These are phyloP conservation scores for Caiman crocodilus DNA, from an alignment of 2,797 vertebrate genomes.

Conservation along the genomic window DNA sequence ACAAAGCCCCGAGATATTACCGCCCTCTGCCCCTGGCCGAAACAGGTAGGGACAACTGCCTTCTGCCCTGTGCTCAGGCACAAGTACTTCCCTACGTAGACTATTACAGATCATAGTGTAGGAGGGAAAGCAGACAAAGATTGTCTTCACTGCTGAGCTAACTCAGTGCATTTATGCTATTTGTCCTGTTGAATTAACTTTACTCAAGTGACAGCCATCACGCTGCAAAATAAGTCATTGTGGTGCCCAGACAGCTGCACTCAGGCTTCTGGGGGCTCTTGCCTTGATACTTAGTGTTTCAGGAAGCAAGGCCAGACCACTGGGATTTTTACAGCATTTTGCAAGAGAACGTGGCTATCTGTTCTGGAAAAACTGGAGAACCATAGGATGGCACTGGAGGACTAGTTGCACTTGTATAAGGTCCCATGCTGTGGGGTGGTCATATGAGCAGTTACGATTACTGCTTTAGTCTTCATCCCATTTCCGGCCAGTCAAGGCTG, in stretches of 20 bases:
- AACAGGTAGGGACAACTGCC: background rate
- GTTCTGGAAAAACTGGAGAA: background rate
- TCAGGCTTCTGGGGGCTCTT: too few relatives aligned
- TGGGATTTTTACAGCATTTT: fast-evolving
- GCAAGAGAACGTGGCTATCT: background rate
- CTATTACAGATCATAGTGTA: background rate
- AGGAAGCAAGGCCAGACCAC: too few relatives aligned
- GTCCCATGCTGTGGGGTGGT: background rate
- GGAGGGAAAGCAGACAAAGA: background rate
- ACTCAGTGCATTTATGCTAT: background rate
- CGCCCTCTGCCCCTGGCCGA: fast-evolving
- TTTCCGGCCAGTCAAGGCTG: background rate
- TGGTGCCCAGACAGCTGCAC: background rate
- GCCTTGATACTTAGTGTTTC: background rate
- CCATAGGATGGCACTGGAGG: background rate
- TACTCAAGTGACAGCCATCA: background rate
- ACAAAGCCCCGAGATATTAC: background rate
- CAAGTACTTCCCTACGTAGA: background rate
- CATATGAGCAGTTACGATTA: fast-evolving
- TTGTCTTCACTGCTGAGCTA: background rate
- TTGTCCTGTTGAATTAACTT: background rate
- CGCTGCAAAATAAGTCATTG: background rate
- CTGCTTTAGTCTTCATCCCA: background rate
- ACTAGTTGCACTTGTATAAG: fast-evolving
- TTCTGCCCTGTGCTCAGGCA: background rate